These are phyloP conservation scores for Rhagologus leucostigma DNA, from an alignment of 2,113 vertebrate species.

Conservation along the genomic window DNA sequence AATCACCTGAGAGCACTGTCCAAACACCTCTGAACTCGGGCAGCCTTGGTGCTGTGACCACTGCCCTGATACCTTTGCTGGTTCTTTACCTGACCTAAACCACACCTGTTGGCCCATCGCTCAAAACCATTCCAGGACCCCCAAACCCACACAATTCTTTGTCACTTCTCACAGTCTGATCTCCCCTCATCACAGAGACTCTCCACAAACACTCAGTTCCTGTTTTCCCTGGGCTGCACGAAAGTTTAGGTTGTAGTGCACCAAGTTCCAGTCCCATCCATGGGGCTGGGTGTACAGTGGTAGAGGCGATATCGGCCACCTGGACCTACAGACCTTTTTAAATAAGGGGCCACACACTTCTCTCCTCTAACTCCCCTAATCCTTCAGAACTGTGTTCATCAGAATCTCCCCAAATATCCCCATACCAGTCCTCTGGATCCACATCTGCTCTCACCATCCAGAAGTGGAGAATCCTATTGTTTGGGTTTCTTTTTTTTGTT, in stretches of 20 bases:
- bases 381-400: background rate
- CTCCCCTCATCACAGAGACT: background rate
- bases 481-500: background rate
- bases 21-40: background rate
- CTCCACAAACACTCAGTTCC: background rate
- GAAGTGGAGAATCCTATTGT: background rate
- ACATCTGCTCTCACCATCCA: background rate
- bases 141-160: background rate
- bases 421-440: background rate
- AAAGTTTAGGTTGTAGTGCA: background rate
- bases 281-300: background rate
- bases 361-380: background rate
- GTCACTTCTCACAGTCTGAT: too few species aligned
- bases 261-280: background rate
- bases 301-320: accelerated
- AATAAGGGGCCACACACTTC: background rate
- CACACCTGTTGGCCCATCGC: background rate
- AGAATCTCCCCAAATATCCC: background rate
- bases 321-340: background rate
- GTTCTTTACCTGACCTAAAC: background rate
- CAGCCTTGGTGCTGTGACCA: background rate
- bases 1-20: background rate
- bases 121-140: background rate
- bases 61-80: background rate
- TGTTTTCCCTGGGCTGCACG: background rate